Evolutionary conservation across 2,797 vertebrate species (phyloP), one percentile per base, ranked within the genome.

Genomic region (Jordanella pulchra): DNA sequence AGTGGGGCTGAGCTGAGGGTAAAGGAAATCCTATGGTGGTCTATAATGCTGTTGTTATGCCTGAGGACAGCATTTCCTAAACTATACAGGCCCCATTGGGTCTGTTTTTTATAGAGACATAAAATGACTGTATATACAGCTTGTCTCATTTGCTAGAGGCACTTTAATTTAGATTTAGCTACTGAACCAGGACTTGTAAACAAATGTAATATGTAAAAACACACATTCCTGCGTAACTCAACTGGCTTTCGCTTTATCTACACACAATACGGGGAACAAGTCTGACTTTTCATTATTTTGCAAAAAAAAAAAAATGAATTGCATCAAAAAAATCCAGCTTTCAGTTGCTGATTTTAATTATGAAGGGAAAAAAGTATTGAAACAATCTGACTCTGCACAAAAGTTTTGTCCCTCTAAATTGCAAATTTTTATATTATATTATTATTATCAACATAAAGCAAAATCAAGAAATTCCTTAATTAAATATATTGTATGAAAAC

Each of bases 101-200:
- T 71, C 50, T 27, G 15, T 18, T 30, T 9, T 82, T 77, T 80
- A 65, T 54, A 66, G 67, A 65, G 67, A 25, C 68, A 76, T 75
- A 68, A 73, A 78, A 45, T 27, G 60, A 71, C 60, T 75, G 71
- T 51, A 69, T 61, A 69, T 51, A 47, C 72, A 70, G 73, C 73
- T 67, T 67, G 44, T 79, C 51, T 80, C 74, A 68, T 84, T 75
- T 76, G 39, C 71, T 51, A 45, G 35, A 39, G 79, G 71, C 28
- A 55, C 50, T 76, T 88, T 80, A 64, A 72, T 82, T 83, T 72
- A 72, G 15, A 35, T 55, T 65, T 68, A 47, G 76, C 72, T 71
- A 45, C 72, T 45, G 39, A 76, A 72, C 72, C 73, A 54, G 78
- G 80, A 69, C 76, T 53, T 81, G 77, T 83, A 87, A 87, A 89